Base-by-base conservation (phyloP, 2,888 invertebrate species). In the Branchipolynoe longqiensis region DNA sequence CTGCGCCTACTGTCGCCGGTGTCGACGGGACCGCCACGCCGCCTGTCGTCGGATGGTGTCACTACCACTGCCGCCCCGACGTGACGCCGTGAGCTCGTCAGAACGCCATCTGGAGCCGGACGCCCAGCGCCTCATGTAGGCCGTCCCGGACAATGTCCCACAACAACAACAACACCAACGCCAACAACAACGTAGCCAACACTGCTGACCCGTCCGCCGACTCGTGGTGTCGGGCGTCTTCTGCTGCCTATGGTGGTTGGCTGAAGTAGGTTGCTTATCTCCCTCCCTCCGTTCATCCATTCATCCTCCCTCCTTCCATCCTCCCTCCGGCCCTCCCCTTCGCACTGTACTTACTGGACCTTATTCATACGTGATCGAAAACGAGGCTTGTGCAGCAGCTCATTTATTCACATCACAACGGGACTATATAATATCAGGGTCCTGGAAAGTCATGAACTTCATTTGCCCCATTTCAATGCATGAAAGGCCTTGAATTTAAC, bases 241-340 rank as follows among this genome's bases (percentile, higher is more conserved):
- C 78, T 31, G 78, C 78, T 78, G 78, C 78, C 54, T 78, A 78
- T 48, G 54, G 48, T 54, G 78, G 78, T 78, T 78, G 78, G 78
- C 78, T 78, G 48, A 78, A 78, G 78, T 78, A 78, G 78, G 78
- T 78, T 33, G 14, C 62, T 12, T 25, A 25, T 62, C 62, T 25
- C n/a, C 62, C 62, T 62, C 14, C 62, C n/a, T 25, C 62, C n/a
- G 8, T 12, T n/a, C n/a, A 28, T 62, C 28, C 62, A n/a, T n/a
- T 62, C 25, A 12, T 62, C 62, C 28, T 62, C 6, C 62, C n/a
- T 6, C 62, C 62, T 62, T 25, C 62, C n/a, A n/a, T 62, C 62
- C 6, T 6, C 62, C 62, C n/a, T 8, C 48, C 18, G 48, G 48
- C 62, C n/a, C 25, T 62, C 62, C 12, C 12, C 62, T 25, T 12